These are phyloP conservation scores for Ichneumoninae sp. DNA, from an alignment of 2,888 invertebrate species.

Conservation along the genomic window DNA sequence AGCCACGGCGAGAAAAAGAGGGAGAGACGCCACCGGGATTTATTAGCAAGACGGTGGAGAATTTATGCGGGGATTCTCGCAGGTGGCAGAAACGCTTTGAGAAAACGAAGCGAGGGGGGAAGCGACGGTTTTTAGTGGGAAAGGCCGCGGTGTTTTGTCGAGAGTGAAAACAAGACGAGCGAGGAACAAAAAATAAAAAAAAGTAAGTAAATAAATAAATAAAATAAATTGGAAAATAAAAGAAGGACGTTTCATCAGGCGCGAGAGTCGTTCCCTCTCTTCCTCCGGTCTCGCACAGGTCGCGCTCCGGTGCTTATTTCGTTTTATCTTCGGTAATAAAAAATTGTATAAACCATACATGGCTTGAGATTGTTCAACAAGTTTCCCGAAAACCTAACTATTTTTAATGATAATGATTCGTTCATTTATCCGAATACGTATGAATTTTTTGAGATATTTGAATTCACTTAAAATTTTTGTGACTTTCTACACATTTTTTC, in stretches of 20 bases:
- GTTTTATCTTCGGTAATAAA: no score
- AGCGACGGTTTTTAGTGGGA: slow-evolving; percentile 45
- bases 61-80: slow-evolving; percentile 71
- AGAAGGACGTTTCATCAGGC: slow-evolving; percentile 44
- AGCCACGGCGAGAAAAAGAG: slow-evolving; percentile 55
- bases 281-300: slow-evolving; percentile 8
- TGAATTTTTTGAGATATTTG: no score
- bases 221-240: background rate
- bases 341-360: no score
- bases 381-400: no score
- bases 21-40: slow-evolving; percentile 73
- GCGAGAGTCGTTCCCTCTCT: slow-evolving; percentile 2
- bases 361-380: no score
- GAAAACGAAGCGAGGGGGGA: slow-evolving; percentile 53
- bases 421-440: no score
- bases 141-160: slow-evolving; percentile 28
- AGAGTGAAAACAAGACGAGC: slow-evolving; percentile 50
- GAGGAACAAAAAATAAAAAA: slow-evolving; percentile 34
- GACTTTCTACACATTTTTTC: no score
- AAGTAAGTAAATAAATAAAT: background rate
- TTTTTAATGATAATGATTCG: no score
- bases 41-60: slow-evolving; percentile 77
- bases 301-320: background rate
- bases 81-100: slow-evolving; percentile 66
- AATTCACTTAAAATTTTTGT: no score